Conservation (phyloP, 2,888 invertebrate genomes). For the Desoria tigrina region DNA sequence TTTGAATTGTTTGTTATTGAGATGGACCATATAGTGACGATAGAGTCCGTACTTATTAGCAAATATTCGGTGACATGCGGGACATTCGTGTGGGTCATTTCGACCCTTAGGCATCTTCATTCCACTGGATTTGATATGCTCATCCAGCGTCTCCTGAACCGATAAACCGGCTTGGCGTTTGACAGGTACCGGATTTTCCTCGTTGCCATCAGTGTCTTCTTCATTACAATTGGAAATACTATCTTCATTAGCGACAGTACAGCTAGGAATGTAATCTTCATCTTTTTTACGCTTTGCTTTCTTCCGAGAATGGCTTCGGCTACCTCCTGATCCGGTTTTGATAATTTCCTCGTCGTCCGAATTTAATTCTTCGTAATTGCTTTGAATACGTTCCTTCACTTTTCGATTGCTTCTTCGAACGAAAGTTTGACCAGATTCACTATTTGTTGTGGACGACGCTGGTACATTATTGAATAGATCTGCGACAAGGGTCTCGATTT, state of each 20-base stretch:
- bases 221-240: too few relatives aligned
- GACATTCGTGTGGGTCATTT: constrained; percentile 12
- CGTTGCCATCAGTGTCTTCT: too few relatives aligned
- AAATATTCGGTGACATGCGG: constrained; percentile 6
- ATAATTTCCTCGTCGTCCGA: constrained; percentile 1
- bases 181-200: too few relatives aligned
- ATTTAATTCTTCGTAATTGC: background rate
- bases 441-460: too few relatives aligned
- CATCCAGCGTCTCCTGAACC: background rate
- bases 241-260: too few relatives aligned
- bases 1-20: constrained; percentile 16
- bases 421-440: too few relatives aligned
- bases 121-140: background rate
- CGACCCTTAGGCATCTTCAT: background rate
- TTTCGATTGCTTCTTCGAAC: background rate
- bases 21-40: constrained; percentile 6
- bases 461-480: background rate
- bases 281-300: too few relatives aligned
- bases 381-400: background rate
- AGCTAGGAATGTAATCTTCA: too few relatives aligned
- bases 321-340: background rate
- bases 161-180: too few relatives aligned
- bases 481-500: background rate
- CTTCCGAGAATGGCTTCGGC: background rate
- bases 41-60: background rate